Evolutionary conservation across 2,113 vertebrate genomes (phyloP), one percentile per base, ranked within the genome.

Genomic region (Daubentonia madagascariensis): DNA sequence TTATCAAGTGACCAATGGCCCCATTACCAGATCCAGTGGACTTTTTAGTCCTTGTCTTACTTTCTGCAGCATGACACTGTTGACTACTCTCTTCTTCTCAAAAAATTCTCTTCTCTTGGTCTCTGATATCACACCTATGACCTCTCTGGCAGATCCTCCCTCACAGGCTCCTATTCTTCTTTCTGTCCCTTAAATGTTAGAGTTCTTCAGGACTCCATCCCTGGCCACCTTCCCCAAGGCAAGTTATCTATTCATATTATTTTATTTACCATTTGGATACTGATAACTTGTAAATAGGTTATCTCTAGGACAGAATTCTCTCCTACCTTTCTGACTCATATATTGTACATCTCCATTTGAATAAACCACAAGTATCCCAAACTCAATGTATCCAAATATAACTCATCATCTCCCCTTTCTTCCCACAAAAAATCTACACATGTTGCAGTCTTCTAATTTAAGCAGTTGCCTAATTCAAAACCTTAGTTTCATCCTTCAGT

Each of bases 101-200:
- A 95, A 97, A 97, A 93, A 93, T 93, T 98, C 85, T 97, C 89
- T 95, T 97, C 95, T 98, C 95, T 91, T 97, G 91, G 93, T 81
- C 84, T 97, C 96, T 93, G 76, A 94, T 81, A 67, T 59, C 72
- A 95, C 45, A 96, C 20, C 91, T 91, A 94, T 11, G 35, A 91
- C 52, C 20, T 96, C 20, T 95, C 43, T 87, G 88, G 80, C 57
- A 92, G 68, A 91, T 84, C 75, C 68, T 98, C 89, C 89, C 91
- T 94, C 40, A 87, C 23, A 90, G 54, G 50, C 28, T 93, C 76
- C 89, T 96, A 57, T 94, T 96, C 98, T 95, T 97, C 88, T 98
- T 98, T 98, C 97, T 98, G 97, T 97, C 91, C 93, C 95, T 96
- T 97, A 96, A 97, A 96, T 96, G 89, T 92, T 80, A 45, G 54